phyloP scores from a whole-genome alignment of 2,113 vertebrate species.

The Takifugu bimaculatus region DNA sequence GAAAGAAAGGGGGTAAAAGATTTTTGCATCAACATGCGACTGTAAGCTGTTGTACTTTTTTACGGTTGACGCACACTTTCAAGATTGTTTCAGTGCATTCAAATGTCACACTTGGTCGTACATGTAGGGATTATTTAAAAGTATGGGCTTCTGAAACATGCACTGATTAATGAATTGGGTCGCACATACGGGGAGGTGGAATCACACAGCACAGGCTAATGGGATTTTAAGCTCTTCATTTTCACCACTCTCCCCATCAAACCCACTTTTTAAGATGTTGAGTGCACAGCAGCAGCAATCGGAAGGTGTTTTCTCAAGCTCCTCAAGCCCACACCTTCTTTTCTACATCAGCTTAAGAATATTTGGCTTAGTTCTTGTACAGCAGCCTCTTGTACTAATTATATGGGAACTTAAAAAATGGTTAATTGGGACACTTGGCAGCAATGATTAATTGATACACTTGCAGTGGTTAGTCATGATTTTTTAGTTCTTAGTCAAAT shows the following conservation, averaged over 20 bases:
- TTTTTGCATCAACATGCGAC: background rate
- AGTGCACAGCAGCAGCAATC: constrained; percentile 38
- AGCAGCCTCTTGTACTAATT: constrained; percentile 37
- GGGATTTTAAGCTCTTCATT: constrained; percentile 47
- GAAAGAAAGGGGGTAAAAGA: constrained; percentile 10
- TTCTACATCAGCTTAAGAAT: constrained; percentile 60
- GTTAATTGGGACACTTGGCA: too few relatives aligned
- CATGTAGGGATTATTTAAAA: constrained; percentile 24
- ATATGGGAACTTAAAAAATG: too few relatives aligned
- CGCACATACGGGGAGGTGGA: constrained; percentile 12
- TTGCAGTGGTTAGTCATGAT: too few relatives aligned
- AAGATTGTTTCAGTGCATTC: constrained; percentile 10
- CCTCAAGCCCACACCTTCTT: constrained; percentile 24
- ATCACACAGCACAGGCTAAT: constrained; percentile 18
- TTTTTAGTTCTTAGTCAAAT: too few relatives aligned
- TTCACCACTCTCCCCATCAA: constrained; percentile 29
- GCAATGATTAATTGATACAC: too few relatives aligned
- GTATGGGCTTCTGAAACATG: constrained; percentile 14
- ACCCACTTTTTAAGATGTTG: constrained; percentile 25
- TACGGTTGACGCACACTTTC: background rate
- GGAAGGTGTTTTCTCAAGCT: constrained; percentile 54
- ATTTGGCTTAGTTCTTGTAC: background rate
- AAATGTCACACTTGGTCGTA: constrained; percentile 4
- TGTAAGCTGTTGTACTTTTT: background rate
- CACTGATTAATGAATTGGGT: constrained; percentile 51